phyloP scores from a whole-genome alignment of 2,888 invertebrate species.

The Eretmocerus hayati region DNA sequence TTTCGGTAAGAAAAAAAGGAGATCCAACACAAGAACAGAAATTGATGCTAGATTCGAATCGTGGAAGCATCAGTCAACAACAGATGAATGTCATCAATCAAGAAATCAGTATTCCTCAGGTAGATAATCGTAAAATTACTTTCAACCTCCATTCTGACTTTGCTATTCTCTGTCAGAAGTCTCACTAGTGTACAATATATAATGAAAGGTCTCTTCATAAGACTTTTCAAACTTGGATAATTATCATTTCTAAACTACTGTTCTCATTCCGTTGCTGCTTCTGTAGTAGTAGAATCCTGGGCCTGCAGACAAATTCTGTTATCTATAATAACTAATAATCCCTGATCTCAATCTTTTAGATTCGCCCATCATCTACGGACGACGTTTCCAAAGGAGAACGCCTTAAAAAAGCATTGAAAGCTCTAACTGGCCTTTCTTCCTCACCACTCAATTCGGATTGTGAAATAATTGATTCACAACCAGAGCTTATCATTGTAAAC shows the following conservation, averaged over 20 bases:
- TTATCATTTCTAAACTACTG: too few species aligned
- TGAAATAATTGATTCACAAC: slow-evolving; percentile 42
- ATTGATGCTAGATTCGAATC: slow-evolving; percentile 30
- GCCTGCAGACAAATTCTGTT: too few species aligned
- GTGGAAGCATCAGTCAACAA: slow-evolving; percentile 32
- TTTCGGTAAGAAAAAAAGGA: slow-evolving; percentile 28
- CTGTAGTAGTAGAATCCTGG: too few species aligned
- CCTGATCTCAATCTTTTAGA: slow-evolving; percentile 6
- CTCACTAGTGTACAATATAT: too few species aligned
- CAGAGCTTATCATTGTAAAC: slow-evolving; percentile 43
- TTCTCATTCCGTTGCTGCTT: too few species aligned
- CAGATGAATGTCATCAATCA: slow-evolving; percentile 41
- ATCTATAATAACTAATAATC: too few species aligned
- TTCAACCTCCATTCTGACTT: background rate
- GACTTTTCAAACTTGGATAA: too few species aligned
- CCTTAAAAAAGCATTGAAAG: slow-evolving; percentile 32
- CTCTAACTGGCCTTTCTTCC: slow-evolving; percentile 18
- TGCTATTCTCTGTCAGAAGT: too few species aligned
- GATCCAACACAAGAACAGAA: slow-evolving; percentile 25
- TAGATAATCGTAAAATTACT: slow-evolving; percentile 10
- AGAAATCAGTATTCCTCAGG: slow-evolving; percentile 43
- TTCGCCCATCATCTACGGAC: slow-evolving; percentile 8
- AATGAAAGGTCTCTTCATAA: too few species aligned
- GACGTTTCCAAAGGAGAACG: slow-evolving; percentile 32
- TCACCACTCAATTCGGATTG: slow-evolving; percentile 38